Conservation (phyloP, 37 sponge, comb jelly and placozoan species). For the Mnemiopsis leidyi region DNA sequence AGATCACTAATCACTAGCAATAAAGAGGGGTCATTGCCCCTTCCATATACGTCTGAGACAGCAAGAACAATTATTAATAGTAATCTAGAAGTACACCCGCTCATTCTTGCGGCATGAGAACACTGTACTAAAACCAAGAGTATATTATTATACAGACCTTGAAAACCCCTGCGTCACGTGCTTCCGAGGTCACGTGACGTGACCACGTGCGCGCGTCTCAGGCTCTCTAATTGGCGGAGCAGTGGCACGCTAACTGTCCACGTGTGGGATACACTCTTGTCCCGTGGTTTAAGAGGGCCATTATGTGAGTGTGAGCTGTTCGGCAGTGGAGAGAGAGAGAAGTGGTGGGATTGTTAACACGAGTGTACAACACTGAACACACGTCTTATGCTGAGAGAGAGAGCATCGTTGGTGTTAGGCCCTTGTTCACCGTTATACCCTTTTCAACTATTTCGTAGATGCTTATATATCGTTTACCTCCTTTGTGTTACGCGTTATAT, state of each 20-base stretch:
- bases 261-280: not conserved
- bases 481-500: too few relatives aligned
- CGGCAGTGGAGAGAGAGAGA: not conserved
- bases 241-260: not conserved
- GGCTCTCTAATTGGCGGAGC: not conserved
- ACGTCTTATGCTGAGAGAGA: not conserved
- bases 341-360: not conserved
- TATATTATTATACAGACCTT: not conserved
- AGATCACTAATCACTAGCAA: too few relatives aligned
- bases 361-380: not conserved
- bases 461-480: too few relatives aligned
- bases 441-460: too few relatives aligned
- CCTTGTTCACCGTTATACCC: not conserved
- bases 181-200: not conserved
- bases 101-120: too few relatives aligned
- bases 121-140: not conserved
- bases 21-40: too few relatives aligned
- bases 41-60: too few relatives aligned
- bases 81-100: too few relatives aligned
- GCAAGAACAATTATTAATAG: too few relatives aligned
- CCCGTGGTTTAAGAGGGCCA: not conserved
- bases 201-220: not conserved
- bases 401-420: not conserved
- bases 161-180: not conserved
- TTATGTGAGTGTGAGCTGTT: not conserved